These are phyloP conservation scores for Perizoma flavofasciatum DNA, from an alignment of 2,888 invertebrate species.

Conservation along the genomic window DNA sequence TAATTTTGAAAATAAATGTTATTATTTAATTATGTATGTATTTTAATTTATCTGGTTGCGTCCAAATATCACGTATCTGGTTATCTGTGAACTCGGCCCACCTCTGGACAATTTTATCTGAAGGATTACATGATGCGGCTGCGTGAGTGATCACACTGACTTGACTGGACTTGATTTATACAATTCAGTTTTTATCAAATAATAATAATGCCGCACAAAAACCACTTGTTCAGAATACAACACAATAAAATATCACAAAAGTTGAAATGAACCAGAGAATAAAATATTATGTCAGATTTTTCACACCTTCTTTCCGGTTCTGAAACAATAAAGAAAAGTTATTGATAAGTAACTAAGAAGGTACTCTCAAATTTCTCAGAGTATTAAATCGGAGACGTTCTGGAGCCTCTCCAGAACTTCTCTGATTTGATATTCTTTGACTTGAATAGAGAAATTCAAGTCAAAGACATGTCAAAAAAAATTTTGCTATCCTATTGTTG, in stretches of 20 bases:
- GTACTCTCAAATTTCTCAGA: too few relatives aligned
- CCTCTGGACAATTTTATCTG: constrained; percentile 33
- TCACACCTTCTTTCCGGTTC: constrained; percentile 63
- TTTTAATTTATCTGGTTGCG: constrained; percentile 34
- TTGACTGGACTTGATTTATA: constrained; percentile 6
- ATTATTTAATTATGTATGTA: constrained; percentile 29
- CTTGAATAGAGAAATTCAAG: too few relatives aligned
- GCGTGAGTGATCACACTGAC: constrained; percentile 7
- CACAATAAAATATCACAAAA: too few relatives aligned
- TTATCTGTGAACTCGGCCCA: constrained; percentile 30
- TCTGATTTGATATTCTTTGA: too few relatives aligned
- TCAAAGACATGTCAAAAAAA: too few relatives aligned
- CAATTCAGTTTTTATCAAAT: not conserved
- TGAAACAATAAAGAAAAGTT: constrained; percentile 42
- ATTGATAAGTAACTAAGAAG: too few relatives aligned
- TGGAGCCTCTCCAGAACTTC: too few relatives aligned
- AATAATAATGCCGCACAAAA: not conserved
- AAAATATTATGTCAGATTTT: constrained; percentile 20
- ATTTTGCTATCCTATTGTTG: too few relatives aligned
- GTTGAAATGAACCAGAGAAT: too few relatives aligned
- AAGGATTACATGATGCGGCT: constrained; percentile 14
- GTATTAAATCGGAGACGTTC: too few relatives aligned
- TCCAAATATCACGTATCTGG: constrained; percentile 25
- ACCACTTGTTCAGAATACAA: not conserved
- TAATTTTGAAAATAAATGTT: constrained; percentile 39